Evolutionary conservation across 2,888 invertebrate genomes (phyloP).

Genomic region (Noctua pronuba): DNA sequence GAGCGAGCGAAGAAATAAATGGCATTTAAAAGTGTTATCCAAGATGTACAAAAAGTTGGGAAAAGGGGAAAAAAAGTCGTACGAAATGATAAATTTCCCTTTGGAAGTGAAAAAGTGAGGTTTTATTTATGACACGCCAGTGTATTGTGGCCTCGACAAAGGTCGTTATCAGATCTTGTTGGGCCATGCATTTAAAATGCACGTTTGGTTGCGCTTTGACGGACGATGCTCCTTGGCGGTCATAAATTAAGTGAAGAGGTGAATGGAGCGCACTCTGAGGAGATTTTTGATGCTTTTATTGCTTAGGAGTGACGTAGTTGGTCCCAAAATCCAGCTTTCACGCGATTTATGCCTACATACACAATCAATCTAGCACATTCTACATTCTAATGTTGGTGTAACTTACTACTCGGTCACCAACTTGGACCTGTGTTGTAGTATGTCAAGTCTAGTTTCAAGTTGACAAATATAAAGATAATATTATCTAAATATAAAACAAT

Average conservation of each 20-base stretch:
- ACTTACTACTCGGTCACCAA: neutral
- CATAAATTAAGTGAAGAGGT: slow-evolving; percentile 54
- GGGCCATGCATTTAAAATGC: slow-evolving; percentile 80
- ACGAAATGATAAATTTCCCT: slow-evolving; percentile 88
- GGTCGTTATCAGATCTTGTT: slow-evolving; percentile 85
- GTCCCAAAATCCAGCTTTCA: slow-evolving; percentile 20
- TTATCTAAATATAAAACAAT: neutral
- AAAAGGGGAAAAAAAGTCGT: slow-evolving; percentile 82
- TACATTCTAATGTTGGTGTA: neutral
- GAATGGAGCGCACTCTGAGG: slow-evolving; percentile 71
- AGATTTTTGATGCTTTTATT: slow-evolving; percentile 68
- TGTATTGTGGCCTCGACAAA: slow-evolving; percentile 80
- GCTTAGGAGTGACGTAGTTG: slow-evolving; percentile 17
- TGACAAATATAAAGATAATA: neutral
- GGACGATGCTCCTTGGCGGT: slow-evolving; percentile 70
- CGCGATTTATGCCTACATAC: slow-evolving; percentile 10
- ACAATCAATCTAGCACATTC: slow-evolving; percentile 2
- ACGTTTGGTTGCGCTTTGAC: slow-evolving; percentile 77
- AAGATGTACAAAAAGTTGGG: slow-evolving; percentile 87
- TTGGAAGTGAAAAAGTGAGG: slow-evolving; percentile 87
- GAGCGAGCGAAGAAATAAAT: slow-evolving; percentile 87
- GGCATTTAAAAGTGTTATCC: slow-evolving; percentile 89
- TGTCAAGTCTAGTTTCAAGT: neutral
- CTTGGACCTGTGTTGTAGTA: neutral
- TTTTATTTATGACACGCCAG: slow-evolving; percentile 87